Evolutionary conservation across 2,888 invertebrate species (phyloP).

Genomic region (Epirrita christyi): DNA sequence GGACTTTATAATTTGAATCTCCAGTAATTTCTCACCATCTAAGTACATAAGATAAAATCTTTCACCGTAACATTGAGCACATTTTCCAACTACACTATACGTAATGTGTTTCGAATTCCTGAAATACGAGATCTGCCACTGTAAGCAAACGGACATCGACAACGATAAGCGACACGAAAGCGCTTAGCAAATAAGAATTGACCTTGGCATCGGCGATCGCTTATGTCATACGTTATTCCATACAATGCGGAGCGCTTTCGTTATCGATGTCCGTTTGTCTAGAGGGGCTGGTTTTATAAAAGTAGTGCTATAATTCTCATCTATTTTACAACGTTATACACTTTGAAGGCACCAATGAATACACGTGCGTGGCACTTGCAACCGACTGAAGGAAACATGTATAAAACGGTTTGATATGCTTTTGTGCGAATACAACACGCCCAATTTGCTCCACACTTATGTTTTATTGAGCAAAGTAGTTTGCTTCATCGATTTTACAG

Average conservation of each 20-base stretch:
- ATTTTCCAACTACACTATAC: slow-evolving; percentile 40
- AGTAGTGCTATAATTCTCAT: slow-evolving; percentile 29
- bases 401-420: slow-evolving; percentile 53
- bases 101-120: slow-evolving; percentile 40
- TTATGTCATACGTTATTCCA: neutral
- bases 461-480: slow-evolving; percentile 73
- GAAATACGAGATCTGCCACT: slow-evolving; percentile 24
- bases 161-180: neutral
- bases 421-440: slow-evolving; percentile 72
- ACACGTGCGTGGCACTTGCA: slow-evolving; percentile 58
- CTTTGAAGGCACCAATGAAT: slow-evolving; percentile 59
- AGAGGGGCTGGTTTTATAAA: slow-evolving; percentile 6
- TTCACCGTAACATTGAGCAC: slow-evolving; percentile 53
- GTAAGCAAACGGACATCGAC: slow-evolving; percentile 8
- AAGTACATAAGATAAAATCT: slow-evolving; percentile 44
- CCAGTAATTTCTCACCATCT: slow-evolving; percentile 36
- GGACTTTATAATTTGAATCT: slow-evolving; percentile 25
- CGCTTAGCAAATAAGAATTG: neutral
- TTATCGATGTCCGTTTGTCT: slow-evolving; percentile 16
- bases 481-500: slow-evolving; percentile 40
- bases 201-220: neutral
- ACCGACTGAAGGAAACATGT: slow-evolving; percentile 37
- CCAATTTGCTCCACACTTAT: slow-evolving; percentile 56
- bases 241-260: slow-evolving; percentile 4
- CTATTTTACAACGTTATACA: slow-evolving; percentile 10